A percentile compares a stretch with the other conserved stretches of the same genome.
Evolutionary conservation across 2,797 vertebrate species (phyloP).

Genomic region (Selene dorsalis): DNA sequence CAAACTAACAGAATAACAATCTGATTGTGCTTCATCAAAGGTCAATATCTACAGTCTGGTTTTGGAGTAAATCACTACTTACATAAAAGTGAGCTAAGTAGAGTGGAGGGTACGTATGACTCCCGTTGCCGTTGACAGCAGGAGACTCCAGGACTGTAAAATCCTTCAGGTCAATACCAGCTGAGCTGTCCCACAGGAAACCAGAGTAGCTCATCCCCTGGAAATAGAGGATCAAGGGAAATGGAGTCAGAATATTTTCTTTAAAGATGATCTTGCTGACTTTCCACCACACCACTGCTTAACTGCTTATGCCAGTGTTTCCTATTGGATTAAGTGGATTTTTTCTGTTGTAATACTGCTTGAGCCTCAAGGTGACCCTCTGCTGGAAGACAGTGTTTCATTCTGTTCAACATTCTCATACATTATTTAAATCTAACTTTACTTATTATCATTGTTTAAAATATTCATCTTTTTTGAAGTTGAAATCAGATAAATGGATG

Average conservation of each 20-base stretch:
- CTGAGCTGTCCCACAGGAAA: conserved; percentile 92
- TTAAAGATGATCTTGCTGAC: neutral
- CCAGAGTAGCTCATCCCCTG: conserved; percentile 89
- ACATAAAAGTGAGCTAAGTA: conserved; percentile 92
- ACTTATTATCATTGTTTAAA: no score
- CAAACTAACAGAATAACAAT: no score
- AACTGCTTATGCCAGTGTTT: neutral
- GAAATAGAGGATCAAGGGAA: conserved; percentile 38
- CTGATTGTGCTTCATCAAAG: no score
- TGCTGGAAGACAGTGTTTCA: neutral
- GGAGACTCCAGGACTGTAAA: conserved; percentile 77
- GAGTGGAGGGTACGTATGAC: conserved; percentile 71
- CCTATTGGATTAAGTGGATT: neutral
- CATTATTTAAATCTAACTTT: no score
- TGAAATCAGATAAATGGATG: no score
- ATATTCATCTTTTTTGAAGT: no score
- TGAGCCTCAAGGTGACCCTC: neutral
- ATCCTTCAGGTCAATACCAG: conserved; percentile 90
- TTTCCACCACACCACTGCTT: no score
- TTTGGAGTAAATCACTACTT: conserved; percentile 31
- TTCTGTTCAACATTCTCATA: no score
- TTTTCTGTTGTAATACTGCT: neutral
- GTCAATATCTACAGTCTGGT: neutral
- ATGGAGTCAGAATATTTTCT: neutral
- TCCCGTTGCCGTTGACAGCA: conserved; percentile 87